Percentiles rank a stretch among this genome's conserved stretches.
These are phyloP conservation scores for Syngnathus scovelli DNA, from an alignment of 2,113 vertebrate genomes.

Conservation along the genomic window DNA sequence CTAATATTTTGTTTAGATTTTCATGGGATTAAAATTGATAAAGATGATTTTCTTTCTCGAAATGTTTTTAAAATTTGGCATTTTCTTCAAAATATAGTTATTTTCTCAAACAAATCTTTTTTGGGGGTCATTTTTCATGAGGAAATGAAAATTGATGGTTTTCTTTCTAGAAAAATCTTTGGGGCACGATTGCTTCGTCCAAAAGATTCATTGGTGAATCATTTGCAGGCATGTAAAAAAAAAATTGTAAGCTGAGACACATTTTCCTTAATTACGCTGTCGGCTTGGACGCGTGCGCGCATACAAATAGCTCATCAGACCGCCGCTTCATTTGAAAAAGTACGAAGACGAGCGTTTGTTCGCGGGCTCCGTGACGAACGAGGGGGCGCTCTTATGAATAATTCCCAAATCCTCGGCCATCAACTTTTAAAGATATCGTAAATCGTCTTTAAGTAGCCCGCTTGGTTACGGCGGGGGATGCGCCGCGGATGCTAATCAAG, in stretches of 20 bases:
- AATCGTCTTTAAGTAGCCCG: conserved; percentile 74
- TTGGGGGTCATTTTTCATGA: too few species aligned
- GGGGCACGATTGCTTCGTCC: not conserved
- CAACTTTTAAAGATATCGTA: conserved; percentile 73
- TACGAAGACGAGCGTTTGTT: conserved; percentile 70
- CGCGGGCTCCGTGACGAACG: conserved; percentile 60
- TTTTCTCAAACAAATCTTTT: too few species aligned
- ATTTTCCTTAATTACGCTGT: conserved; percentile 69
- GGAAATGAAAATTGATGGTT: too few species aligned
- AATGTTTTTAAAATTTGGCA: not conserved
- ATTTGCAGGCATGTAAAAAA: conserved; percentile 20
- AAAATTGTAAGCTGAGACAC: conserved; percentile 47
- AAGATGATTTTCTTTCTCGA: not conserved
- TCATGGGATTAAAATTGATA: not conserved
- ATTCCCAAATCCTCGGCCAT: conserved; percentile 73
- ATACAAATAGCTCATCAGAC: conserved; percentile 61
- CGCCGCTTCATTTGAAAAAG: conserved; percentile 69
- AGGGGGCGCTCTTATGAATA: conserved; percentile 73
- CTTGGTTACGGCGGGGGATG: conserved; percentile 63
- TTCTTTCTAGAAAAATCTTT: not conserved
- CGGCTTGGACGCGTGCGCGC: conserved; percentile 47
- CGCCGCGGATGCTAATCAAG: conserved; percentile 63
- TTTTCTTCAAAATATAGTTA: not conserved
- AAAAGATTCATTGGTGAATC: conserved; percentile 25
- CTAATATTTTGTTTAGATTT: too few species aligned